Base-by-base conservation (phyloP, 2,888 invertebrate genomes). In the Oegoconia quadripuncta region DNA sequence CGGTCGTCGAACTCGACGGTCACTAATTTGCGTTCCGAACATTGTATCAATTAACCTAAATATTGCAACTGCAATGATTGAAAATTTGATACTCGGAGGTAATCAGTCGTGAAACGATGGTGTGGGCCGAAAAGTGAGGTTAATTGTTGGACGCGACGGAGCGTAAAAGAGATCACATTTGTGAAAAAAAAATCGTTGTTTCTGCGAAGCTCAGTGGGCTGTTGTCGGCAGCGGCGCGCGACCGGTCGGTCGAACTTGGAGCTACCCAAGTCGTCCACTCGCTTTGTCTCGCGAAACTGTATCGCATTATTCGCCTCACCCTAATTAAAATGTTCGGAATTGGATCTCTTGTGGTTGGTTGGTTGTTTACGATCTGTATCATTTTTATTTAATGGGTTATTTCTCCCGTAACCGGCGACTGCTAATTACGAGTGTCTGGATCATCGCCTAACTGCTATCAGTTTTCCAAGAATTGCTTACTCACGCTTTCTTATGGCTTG, bases 311-410 rank as follows among this genome's bases (percentile, higher is more conserved):
- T 48, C 48, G 52, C 52, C 53, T 64, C 59, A 59, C 64, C 68
- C 72, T 83, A 83, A 87, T 87, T 86, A 84, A 83, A 83, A 79
- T 68, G 77, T 84, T 76, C 64, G 50, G 64, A 74, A 79, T 77
- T 67, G 72, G 66, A 77, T 76, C 66, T 59, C 54, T 55, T 59
- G 62, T 62, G 65, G 60, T 60, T 63, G n/a, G n/a, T n/a, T n/a
- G n/a, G n/a, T 50, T 57, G 59, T 67, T 67, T 63, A 70, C 73
- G 84, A 84, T 83, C 57, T 53, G 60, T 77, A 84, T 84, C 82
- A 79, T 71, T 81, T 81, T 81, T 70, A 71, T 74, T 75, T 81
- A 83, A 82, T 81, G 82, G 80, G 64, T 70, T 78, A 74, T 73
- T 75, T 69, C 67, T 64, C 54, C 48, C 53, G 55, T 47, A 45